Conservation (phyloP, 2,113 vertebrate species). For the Triplophysa dalaica region DNA sequence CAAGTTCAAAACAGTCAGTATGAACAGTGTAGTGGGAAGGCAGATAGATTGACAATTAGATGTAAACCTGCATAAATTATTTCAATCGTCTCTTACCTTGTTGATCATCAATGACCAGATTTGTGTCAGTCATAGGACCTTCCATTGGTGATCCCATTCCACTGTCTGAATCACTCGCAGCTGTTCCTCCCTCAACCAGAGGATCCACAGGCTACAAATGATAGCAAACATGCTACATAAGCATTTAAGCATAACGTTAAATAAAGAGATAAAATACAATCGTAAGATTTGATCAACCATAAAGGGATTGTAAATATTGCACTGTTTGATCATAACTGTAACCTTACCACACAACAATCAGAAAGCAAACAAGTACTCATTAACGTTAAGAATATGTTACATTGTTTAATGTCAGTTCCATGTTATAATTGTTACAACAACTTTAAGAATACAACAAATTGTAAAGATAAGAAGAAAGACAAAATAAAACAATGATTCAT, state of each 20-base stretch:
- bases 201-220: conserved; percentile 58
- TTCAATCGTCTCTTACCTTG: conserved; percentile 42
- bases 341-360: no score
- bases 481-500: not conserved
- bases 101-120: not conserved
- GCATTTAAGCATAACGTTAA: not conserved
- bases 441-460: no score
- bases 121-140: not conserved
- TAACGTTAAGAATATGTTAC: no score
- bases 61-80: not conserved
- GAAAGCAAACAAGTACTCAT: no score
- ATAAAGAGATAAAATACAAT: not conserved
- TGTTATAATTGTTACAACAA: no score
- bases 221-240: not conserved
- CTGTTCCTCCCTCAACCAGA: conserved; percentile 33
- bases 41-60: no score
- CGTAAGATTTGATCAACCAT: not conserved
- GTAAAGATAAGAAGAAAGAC: no score
- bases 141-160: conserved; percentile 64
- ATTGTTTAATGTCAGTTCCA: no score
- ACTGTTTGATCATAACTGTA: not conserved
- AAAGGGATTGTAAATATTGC: not conserved
- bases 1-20: not conserved
- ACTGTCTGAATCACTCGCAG: conserved; percentile 80
- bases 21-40: no score